Evolutionary conservation across 2,113 vertebrate genomes (phyloP).

Genomic region (Neogobius melanostomus): DNA sequence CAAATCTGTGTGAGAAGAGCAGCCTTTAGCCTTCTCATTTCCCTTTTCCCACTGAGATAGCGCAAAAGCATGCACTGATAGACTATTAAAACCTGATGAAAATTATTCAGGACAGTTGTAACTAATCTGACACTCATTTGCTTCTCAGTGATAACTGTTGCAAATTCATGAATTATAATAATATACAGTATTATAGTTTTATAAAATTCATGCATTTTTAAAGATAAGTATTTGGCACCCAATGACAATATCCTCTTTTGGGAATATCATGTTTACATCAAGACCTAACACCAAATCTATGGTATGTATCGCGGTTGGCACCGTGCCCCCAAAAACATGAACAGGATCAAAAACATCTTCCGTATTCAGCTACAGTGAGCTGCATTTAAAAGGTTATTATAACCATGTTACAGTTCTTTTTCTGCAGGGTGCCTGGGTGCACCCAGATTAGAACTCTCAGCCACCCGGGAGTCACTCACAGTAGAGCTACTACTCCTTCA

Average conservation of each 20-base stretch:
- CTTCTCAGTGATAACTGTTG: neutral
- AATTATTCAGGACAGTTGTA: neutral
- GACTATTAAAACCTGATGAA: slow-evolving; percentile 7
- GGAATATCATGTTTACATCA: slow-evolving; percentile 10
- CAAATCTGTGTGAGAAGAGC: slow-evolving; percentile 6
- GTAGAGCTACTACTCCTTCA: too few species aligned
- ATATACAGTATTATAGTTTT: neutral
- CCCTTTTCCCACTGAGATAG: slow-evolving; percentile 18
- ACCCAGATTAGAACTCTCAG: too few species aligned
- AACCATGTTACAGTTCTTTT: neutral
- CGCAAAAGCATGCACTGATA: neutral
- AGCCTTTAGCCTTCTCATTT: slow-evolving; percentile 22
- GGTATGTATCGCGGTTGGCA: slow-evolving; percentile 9
- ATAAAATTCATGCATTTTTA: neutral
- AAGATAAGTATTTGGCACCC: slow-evolving; percentile 5
- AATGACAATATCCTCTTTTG: neutral
- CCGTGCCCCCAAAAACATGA: neutral
- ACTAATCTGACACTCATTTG: slow-evolving; percentile 3
- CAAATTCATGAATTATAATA: neutral
- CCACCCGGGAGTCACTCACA: too few species aligned
- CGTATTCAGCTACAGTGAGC: slow-evolving; percentile 1
- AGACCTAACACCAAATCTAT: slow-evolving; percentile 10
- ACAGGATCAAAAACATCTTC: neutral
- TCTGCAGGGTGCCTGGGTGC: too few species aligned
- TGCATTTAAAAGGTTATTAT: slow-evolving; percentile 14